A percentile compares a stretch with the other conserved stretches of the same genome.
Conservation (phyloP, 2,888 invertebrate genomes). For the Mimumesa dahlbomi region DNA sequence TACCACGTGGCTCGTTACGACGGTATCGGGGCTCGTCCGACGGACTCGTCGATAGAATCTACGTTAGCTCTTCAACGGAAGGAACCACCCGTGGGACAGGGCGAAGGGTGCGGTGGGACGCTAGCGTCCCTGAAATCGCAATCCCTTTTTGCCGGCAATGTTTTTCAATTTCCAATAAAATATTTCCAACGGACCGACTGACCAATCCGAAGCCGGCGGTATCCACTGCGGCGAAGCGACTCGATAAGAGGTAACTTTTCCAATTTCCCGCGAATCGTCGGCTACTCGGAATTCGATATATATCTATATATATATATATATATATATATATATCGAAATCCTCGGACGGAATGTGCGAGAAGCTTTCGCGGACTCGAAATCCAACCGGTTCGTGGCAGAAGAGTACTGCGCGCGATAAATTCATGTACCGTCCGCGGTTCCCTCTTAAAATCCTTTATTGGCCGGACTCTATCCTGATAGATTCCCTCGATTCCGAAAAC, state of each 20-base stretch:
- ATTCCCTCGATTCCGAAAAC: too few relatives aligned
- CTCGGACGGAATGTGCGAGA: slow-evolving; percentile 27
- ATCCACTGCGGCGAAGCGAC: slow-evolving; percentile 6
- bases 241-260: slow-evolving; percentile 61
- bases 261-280: slow-evolving; percentile 58
- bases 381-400: neutral
- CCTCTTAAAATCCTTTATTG: too few relatives aligned
- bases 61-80: too few relatives aligned
- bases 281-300: slow-evolving; percentile 51
- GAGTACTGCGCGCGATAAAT: slow-evolving; percentile 19
- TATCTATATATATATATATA: neutral
- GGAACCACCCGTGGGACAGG: too few relatives aligned
- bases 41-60: too few relatives aligned
- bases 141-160: slow-evolving; percentile 22
- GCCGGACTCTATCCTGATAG: too few relatives aligned
- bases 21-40: too few relatives aligned
- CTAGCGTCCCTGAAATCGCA: neutral
- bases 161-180: slow-evolving; percentile 56
- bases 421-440: too few relatives aligned
- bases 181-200: slow-evolving; percentile 44
- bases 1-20: too few relatives aligned
- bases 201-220: slow-evolving; percentile 1
- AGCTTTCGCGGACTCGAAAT: neutral
- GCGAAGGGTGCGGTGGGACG: too few relatives aligned
- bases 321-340: slow-evolving; percentile 18